These are phyloP conservation scores for Nixonia krombeini DNA, from an alignment of 1,140 invertebrate species.

Conservation along the genomic window DNA sequence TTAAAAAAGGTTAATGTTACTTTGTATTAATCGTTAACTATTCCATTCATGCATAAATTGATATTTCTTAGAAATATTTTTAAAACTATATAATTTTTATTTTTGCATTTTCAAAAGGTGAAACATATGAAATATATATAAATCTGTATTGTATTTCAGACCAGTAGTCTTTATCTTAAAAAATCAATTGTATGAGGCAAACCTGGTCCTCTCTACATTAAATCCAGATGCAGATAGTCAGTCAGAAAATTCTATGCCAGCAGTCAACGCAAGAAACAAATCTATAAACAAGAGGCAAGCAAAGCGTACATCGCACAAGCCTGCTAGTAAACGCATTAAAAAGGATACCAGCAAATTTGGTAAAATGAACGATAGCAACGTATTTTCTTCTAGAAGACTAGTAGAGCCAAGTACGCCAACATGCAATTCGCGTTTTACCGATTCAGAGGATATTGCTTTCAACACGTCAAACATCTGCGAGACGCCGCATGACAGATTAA, in stretches of 20 bases:
- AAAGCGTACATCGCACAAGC: conserved; percentile 28
- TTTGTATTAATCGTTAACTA: too few relatives aligned
- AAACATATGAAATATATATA: too few relatives aligned
- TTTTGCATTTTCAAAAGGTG: too few relatives aligned
- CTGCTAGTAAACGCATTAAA: conserved; percentile 16
- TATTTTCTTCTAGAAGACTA: neutral
- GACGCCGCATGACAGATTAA: neutral
- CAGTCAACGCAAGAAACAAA: conserved; percentile 26
- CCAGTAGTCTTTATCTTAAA: conserved; percentile 79
- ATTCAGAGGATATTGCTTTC: too few relatives aligned
- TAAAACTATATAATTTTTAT: too few relatives aligned
- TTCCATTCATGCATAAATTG: too few relatives aligned
- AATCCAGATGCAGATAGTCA: conserved; percentile 73
- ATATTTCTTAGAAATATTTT: too few relatives aligned
- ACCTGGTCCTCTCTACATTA: conserved; percentile 84
- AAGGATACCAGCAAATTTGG: neutral
- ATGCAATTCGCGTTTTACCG: too few relatives aligned
- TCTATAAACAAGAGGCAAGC: conserved; percentile 48
- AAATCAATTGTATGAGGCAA: conserved; percentile 79
- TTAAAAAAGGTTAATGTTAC: too few relatives aligned
- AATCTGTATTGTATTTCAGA: too few relatives aligned
- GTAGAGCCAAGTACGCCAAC: conserved; percentile 24
- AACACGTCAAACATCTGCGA: conserved; percentile 14
- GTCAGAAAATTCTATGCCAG: conserved; percentile 53
- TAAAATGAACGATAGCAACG: conserved; percentile 8